Evolutionary conservation across 2,888 invertebrate genomes (phyloP), one percentile per base, ranked within the genome.

Genomic region (Choristoneura rosaceana): DNA sequence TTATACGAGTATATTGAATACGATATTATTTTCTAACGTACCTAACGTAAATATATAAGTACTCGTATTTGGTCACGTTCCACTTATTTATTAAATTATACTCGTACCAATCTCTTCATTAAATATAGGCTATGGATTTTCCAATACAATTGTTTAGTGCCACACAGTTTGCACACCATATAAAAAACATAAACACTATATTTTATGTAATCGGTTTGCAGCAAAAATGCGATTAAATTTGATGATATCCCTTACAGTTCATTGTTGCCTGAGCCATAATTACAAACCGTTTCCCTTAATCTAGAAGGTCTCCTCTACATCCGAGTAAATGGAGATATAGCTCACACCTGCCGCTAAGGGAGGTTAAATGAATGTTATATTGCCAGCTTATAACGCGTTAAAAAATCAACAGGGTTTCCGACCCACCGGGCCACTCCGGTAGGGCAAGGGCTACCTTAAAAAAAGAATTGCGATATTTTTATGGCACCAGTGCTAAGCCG

Each of bases 351-450:
- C 34, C 63, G 17, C 68, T 33, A 3, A 34, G 68, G 63, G 41
- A 63, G 59, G 58, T 25, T 64, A 58, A 68, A 68, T 71, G 63
- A 50, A 73, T 63, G 63, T 47, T 68, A 41, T 67, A 71, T 63
- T 43, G 62, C 68, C 50, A 63, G 71, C 68, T 73, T 68, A 63
- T 50, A 68, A 47, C 71, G 68, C 71, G 47, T 73, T 71, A 71
- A 68, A 73, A 71, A 73, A 73, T 73, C 71, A 73, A 68, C 67
- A 71, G 68, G 71, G 67, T 67, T 62, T 12, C 55, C 50, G 62
- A 8, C 71, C 67, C 58, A 15, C 33, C 59, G 68, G 47, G 25
- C 12, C 55, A 38, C 71, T 38, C 14, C 47, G 59, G 68, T 73
- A 73, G 62, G 50, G 41, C 38, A 59, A 43, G 55, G 55, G 34